Percentiles rank a stretch among this genome's conserved stretches.
phyloP scores from a whole-genome alignment of 2,888 invertebrate genomes.

The Liodrosophila aerea region DNA sequence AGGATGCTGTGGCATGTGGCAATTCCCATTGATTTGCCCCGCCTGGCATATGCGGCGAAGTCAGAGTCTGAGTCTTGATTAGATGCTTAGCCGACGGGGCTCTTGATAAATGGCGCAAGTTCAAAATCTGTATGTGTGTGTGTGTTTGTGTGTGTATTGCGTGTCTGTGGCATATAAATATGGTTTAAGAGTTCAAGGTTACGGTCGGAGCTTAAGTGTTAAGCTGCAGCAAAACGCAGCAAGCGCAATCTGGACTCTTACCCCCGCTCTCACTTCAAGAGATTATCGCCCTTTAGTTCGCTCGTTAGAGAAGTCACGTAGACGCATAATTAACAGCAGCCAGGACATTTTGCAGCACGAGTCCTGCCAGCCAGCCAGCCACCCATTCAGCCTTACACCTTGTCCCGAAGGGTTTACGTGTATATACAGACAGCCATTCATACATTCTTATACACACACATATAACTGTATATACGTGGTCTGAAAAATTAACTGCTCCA shows the following conservation, averaged over 20 bases:
- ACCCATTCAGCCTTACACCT: no score
- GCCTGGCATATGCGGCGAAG: slow-evolving; percentile 59
- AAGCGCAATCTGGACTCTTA: slow-evolving; percentile 23
- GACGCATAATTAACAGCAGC: slow-evolving; percentile 66
- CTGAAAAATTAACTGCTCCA: slow-evolving; percentile 59
- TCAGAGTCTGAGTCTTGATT: slow-evolving; percentile 60
- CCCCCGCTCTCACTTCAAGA: neutral
- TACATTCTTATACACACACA: neutral
- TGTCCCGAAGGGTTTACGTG: slow-evolving; percentile 13
- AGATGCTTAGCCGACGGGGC: slow-evolving; percentile 52
- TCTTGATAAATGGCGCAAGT: slow-evolving; percentile 62
- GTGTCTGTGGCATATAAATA: slow-evolving; percentile 46
- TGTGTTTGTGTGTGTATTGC: slow-evolving; percentile 9
- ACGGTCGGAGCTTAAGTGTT: slow-evolving; percentile 10
- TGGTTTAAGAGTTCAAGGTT: slow-evolving; percentile 63
- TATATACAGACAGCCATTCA: slow-evolving; percentile 5
- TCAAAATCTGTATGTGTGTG: slow-evolving; percentile 30
- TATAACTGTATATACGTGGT: neutral
- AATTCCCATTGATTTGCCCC: slow-evolving; percentile 68
- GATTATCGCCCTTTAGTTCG: no score
- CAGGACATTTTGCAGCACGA: slow-evolving; percentile 8
- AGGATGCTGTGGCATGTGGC: slow-evolving; percentile 30
- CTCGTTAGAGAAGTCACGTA: slow-evolving; percentile 49
- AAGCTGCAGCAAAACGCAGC: slow-evolving; percentile 46
- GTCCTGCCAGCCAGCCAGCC: slow-evolving; percentile 3